phyloP scores from a whole-genome alignment of 2,888 invertebrate species.

The Metellina segmentata region DNA sequence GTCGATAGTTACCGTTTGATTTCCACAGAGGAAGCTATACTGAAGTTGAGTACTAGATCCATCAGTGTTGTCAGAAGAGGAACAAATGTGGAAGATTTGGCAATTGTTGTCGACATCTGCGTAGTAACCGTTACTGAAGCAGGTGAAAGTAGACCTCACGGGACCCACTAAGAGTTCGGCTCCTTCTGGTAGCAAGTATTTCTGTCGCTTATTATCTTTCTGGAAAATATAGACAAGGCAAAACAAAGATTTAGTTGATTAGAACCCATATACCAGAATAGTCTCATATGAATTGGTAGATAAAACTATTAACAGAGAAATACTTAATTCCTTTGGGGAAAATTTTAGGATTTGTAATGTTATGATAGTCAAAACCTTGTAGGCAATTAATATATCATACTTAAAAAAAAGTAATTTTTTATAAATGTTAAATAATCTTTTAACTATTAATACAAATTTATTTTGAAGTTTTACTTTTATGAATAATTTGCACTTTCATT shows the following conservation, averaged over 20 bases:
- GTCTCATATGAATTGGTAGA: neutral
- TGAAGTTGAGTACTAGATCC: slow-evolving; percentile 66
- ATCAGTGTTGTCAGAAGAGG: slow-evolving; percentile 65
- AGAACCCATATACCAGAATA: neutral
- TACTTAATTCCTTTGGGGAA: neutral
- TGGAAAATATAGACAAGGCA: neutral
- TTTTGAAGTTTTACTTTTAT: no score
- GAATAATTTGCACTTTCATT: no score
- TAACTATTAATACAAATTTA: no score
- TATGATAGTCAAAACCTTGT: no score
- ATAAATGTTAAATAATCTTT: no score
- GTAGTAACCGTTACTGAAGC: slow-evolving; percentile 78
- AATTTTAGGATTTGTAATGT: no score
- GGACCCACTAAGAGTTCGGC: slow-evolving; percentile 79
- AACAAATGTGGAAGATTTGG: slow-evolving; percentile 78
- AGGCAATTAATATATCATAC: no score
- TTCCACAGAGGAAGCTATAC: slow-evolving; percentile 77
- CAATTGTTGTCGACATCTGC: slow-evolving; percentile 78
- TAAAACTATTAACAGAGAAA: no score
- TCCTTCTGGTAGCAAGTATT: slow-evolving; percentile 70
- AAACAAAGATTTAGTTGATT: neutral
- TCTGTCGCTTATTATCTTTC: slow-evolving; percentile 37
- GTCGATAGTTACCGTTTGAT: slow-evolving; percentile 68
- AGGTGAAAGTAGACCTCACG: slow-evolving; percentile 79
- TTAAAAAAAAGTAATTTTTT: no score